These are phyloP conservation scores for Magallana gigas DNA, from an alignment of 1,140 invertebrate species.

Conservation along the genomic window DNA sequence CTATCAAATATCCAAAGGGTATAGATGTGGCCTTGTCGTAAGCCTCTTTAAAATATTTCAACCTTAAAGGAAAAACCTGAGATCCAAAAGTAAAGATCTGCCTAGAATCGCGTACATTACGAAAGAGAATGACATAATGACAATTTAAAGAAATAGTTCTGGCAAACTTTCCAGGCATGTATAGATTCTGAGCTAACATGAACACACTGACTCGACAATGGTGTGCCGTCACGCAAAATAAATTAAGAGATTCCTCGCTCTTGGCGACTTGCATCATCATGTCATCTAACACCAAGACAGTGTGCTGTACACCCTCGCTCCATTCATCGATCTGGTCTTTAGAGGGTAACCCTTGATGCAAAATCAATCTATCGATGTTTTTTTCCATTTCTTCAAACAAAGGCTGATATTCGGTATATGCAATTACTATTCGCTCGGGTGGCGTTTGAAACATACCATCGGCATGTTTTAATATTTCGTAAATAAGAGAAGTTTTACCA, in stretches of 20 bases:
- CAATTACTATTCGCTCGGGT: conserved; percentile 13
- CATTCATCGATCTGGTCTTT: conserved; percentile 39
- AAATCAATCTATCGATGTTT: conserved; percentile 16
- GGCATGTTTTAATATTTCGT: conserved; percentile 8
- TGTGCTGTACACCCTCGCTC: conserved; percentile 25
- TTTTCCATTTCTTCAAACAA: conserved; percentile 43
- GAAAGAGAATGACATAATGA: conserved; percentile 44
- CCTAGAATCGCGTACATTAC: too few relatives aligned
- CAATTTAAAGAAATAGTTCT: conserved; percentile 48
- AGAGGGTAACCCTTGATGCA: conserved; percentile 39
- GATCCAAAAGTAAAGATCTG: too few relatives aligned
- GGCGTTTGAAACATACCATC: conserved; percentile 31
- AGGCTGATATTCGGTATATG: conserved; percentile 38
- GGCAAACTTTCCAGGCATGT: conserved; percentile 40
- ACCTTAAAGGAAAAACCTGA: too few relatives aligned
- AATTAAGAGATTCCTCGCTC: conserved; percentile 22
- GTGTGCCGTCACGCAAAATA: conserved; percentile 48
- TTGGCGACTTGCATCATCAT: conserved; percentile 42
- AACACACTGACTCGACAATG: conserved; percentile 36
- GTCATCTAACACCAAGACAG: conserved; percentile 52
- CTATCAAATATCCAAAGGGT: too few relatives aligned
- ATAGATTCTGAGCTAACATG: conserved; percentile 44
- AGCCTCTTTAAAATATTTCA: too few relatives aligned
- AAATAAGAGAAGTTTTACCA: neutral
- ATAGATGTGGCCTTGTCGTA: too few relatives aligned